Evolutionary conservation across 1,140 invertebrate species (phyloP).

Genomic region (Drosophila suzukii): DNA sequence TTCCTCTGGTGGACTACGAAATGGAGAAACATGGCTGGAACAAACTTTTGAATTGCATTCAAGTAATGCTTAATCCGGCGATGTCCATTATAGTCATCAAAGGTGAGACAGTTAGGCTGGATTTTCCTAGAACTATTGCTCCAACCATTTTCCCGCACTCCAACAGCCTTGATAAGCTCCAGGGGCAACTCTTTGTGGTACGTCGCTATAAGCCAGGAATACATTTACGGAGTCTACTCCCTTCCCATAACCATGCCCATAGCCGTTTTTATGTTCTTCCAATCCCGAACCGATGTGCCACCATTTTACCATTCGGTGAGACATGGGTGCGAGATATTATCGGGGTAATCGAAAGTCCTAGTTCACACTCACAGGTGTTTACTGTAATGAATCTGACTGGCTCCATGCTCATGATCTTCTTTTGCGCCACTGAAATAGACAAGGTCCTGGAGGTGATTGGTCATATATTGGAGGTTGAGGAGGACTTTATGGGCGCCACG

Average conservation of each 20-base stretch:
- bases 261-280: constrained; percentile 3
- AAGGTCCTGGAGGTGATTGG: constrained; percentile 29
- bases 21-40: constrained; percentile 41
- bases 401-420: constrained; percentile 29
- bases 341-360: background rate
- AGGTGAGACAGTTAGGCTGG: background rate
- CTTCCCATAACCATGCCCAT: constrained; percentile 20
- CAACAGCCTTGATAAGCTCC: background rate
- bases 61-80: constrained; percentile 27
- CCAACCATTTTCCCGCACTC: background rate
- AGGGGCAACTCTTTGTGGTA: constrained; percentile 20
- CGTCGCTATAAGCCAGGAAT: background rate
- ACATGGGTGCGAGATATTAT: background rate
- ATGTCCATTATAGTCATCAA: background rate
- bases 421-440: constrained; percentile 43
- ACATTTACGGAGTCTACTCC: constrained; percentile 13
- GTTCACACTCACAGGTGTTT: constrained; percentile 9
- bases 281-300: constrained; percentile 30
- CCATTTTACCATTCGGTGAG: constrained; percentile 34
- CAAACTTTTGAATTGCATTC: constrained; percentile 40
- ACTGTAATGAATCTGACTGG: constrained; percentile 27
- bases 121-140: background rate
- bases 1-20: constrained; percentile 38
- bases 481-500: constrained; percentile 36
- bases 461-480: background rate